These are phyloP conservation scores for Alouatta palliata DNA, from an alignment of 2,113 vertebrate species.

Conservation along the genomic window DNA sequence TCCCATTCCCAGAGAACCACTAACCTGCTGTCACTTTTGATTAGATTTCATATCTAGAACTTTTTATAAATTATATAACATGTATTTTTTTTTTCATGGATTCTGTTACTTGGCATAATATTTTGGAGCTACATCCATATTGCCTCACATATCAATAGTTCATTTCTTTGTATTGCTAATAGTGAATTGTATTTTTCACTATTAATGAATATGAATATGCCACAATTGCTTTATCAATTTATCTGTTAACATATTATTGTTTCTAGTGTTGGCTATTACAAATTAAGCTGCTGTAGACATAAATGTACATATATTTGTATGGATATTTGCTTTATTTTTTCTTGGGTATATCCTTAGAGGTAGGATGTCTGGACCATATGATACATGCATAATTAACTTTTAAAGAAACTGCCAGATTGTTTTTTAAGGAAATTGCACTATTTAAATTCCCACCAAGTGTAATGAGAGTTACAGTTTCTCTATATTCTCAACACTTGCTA, in stretches of 20 bases:
- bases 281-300: not conserved
- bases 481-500: not conserved
- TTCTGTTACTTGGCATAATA: not conserved
- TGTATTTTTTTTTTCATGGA: not conserved
- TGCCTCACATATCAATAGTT: not conserved
- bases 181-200: not conserved
- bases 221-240: not conserved
- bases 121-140: not conserved
- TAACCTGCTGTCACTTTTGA: not conserved
- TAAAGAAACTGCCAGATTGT: not conserved
- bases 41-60: not conserved
- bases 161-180: not conserved
- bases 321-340: not conserved
- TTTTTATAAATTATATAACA: not conserved
- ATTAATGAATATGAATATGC: not conserved
- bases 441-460: not conserved
- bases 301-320: not conserved
- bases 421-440: not conserved
- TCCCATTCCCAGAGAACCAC: not conserved
- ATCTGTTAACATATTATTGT: not conserved
- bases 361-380: not conserved
- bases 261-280: not conserved
- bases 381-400: not conserved
- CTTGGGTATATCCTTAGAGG: too few relatives aligned
- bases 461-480: not conserved